A percentile compares a stretch with the other conserved stretches of the same genome.
Evolutionary conservation across 1,140 invertebrate species (phyloP).

Genomic region (Arctopsyche grandis): DNA sequence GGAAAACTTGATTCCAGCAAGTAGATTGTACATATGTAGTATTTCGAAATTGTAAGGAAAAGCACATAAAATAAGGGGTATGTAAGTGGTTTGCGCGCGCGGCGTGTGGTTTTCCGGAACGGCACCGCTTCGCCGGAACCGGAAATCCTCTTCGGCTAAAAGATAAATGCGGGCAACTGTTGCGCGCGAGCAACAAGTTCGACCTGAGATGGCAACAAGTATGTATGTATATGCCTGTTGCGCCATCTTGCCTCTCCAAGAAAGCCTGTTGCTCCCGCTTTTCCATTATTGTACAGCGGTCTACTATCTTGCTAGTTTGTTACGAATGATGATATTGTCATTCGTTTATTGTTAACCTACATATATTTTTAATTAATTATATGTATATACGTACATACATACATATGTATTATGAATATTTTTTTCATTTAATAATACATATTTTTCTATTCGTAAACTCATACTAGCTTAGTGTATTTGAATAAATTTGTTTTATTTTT

Average conservation of each 20-base stretch:
- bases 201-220: constrained; percentile 50
- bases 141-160: constrained; percentile 46
- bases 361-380: no score
- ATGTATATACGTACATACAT: neutral
- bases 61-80: neutral
- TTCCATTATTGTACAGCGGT: no score
- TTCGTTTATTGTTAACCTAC: no score
- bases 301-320: no score
- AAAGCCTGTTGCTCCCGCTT: constrained; percentile 26
- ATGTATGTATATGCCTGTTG: constrained; percentile 42
- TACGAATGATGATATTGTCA: no score
- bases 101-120: constrained; percentile 11
- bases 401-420: neutral
- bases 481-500: constrained; percentile 15
- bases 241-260: constrained; percentile 19
- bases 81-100: neutral
- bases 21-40: no score
- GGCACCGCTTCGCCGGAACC: constrained; percentile 21
- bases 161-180: constrained; percentile 49
- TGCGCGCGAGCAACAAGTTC: constrained; percentile 53
- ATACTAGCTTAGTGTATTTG: constrained; percentile 17
- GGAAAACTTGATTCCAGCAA: neutral
- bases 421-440: neutral
- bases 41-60: no score
- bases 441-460: neutral